Base-by-base conservation (phyloP, 2,888 invertebrate species). In the Euproctis similis region DNA sequence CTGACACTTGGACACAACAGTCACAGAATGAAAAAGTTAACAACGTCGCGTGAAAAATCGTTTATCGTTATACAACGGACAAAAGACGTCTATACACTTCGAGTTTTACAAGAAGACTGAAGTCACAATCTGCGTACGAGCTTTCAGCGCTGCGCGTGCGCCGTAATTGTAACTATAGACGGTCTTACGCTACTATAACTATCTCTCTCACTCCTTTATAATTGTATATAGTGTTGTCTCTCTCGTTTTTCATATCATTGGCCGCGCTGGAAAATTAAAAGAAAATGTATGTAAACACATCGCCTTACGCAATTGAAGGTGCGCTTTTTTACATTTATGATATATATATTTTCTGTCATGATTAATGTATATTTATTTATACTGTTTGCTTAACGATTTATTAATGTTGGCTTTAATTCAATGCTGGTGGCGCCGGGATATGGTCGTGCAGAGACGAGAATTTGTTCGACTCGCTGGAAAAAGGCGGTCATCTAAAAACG, bases 91-190 rank as follows among this genome's bases (percentile, higher is more conserved):
- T 53, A 37, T 26, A 29, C 65, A 36, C 49, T 28, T 8, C 61
- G 64, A 73, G 68, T 71, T 68, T 70, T 58, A 52, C 52, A 62
- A 60, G 54, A 63, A 62, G 54, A 82, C 81, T 77, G 76, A 81
- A 77, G 60, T 31, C 50, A 49, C n/a, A n/a, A 47, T 42, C 39
- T 30, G 44, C 20, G 33, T 33, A 41, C 33, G 53, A 78, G 76
- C 76, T 81, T 81, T 80, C 80, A 80, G 80, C 57, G 58, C 28
- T 73, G 81, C 78, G 80, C 64, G 52, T 47, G 70, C 76, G 78
- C 62, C 46, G 49, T 48, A 35, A 48, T 34, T 50, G 49, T 34
- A 46, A 40, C 45, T 25, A 31, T 25, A 42, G 20, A n/a, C 12
- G 18, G 26, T 31, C 31, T 23, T 18, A 28, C 26, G 16, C n/a